Conservation (phyloP, 1,140 invertebrate species). For the Danaus plexippus region DNA sequence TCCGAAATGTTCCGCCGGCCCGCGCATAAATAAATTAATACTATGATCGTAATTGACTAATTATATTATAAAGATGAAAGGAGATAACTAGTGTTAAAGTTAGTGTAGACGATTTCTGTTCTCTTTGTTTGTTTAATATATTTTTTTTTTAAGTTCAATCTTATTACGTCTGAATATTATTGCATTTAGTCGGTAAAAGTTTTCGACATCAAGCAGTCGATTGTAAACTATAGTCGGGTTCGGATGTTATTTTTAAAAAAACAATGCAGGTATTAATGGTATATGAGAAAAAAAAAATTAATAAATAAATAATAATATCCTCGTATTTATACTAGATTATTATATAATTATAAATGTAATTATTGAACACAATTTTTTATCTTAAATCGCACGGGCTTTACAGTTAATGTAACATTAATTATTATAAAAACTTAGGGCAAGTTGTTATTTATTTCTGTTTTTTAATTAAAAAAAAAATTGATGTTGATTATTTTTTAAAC, state of each 20-base stretch:
- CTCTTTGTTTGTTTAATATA: too few species aligned
- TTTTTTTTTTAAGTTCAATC: constrained; percentile 56
- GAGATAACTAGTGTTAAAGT: constrained; percentile 65
- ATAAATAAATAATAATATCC: constrained; percentile 34
- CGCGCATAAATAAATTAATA: constrained; percentile 56
- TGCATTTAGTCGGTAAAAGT: constrained; percentile 49
- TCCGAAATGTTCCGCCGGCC: constrained; percentile 22
- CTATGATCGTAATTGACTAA: constrained; percentile 74
- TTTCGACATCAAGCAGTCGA: constrained; percentile 35
- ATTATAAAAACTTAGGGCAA: constrained; percentile 69
- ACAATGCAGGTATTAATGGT: constrained; percentile 71
- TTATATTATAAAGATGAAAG: constrained; percentile 62
- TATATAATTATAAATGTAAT: constrained; percentile 69
- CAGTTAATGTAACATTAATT: constrained; percentile 70
- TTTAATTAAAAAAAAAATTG: constrained; percentile 58
- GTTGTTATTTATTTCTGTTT: constrained; percentile 73
- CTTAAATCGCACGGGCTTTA: constrained; percentile 70
- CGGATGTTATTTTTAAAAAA: constrained; percentile 61
- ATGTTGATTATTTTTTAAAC: constrained; percentile 72
- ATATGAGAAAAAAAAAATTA: constrained; percentile 20
- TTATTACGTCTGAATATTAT: constrained; percentile 45
- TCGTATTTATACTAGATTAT: constrained; percentile 68
- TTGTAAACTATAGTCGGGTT: constrained; percentile 50
- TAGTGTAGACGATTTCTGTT: constrained; percentile 47
- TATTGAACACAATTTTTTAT: constrained; percentile 59